A percentile compares a stretch with the other conserved stretches of the same genome.
These are phyloP conservation scores for Boloria euphrosyne DNA, from an alignment of 2,888 invertebrate species.

Conservation along the genomic window DNA sequence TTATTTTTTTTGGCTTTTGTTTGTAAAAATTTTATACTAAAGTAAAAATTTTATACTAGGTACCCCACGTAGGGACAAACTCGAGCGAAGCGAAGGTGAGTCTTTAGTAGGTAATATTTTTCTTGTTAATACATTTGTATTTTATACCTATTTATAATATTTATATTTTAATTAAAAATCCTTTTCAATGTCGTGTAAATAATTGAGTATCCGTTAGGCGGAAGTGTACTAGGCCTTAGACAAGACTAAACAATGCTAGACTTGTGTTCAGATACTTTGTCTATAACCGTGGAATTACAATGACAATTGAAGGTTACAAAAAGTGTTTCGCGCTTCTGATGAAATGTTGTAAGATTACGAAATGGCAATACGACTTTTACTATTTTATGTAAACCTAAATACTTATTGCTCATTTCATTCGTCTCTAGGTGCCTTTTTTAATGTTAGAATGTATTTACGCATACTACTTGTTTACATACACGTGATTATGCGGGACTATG, in stretches of 20 bases:
- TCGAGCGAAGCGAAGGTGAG: no score
- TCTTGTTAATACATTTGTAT: no score
- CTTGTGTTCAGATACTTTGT: conserved; percentile 15
- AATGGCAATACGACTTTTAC: neutral
- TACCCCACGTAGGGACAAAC: no score
- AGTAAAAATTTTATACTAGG: no score
- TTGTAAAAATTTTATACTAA: no score
- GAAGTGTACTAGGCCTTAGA: conserved; percentile 10
- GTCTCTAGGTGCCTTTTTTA: no score
- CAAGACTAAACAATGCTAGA: conserved; percentile 15
- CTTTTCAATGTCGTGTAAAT: neutral
- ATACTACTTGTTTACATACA: no score
- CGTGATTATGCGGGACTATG: no score
- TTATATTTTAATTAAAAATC: neutral
- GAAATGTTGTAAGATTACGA: conserved; percentile 10
- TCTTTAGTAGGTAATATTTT: no score
- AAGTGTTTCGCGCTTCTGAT: conserved; percentile 14
- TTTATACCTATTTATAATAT: neutral
- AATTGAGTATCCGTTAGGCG: neutral
- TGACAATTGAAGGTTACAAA: conserved; percentile 22
- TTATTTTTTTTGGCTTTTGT: no score
- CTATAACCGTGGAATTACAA: conserved; percentile 16
- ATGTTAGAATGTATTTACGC: no score
- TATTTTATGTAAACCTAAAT: neutral
- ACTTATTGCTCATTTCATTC: no score